Conservation (phyloP, 2,888 invertebrate genomes). For the Pachycephus smyrnensis region DNA sequence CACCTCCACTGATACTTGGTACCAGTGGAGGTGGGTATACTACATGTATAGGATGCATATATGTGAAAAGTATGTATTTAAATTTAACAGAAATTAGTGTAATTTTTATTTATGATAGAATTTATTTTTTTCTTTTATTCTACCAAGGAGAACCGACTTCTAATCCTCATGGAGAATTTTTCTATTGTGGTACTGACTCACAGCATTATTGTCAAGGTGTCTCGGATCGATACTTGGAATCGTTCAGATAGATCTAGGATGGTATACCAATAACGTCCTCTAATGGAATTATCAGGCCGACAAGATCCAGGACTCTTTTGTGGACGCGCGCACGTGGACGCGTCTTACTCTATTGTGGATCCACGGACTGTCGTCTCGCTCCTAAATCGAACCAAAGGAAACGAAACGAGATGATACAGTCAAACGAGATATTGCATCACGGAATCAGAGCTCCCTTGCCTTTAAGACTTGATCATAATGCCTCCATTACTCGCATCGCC, state of each 20-base stretch:
- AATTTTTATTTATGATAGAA: no score
- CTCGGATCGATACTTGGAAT: neutral
- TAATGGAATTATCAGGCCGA: constrained; percentile 55
- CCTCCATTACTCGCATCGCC: constrained; percentile 48
- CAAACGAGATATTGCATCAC: constrained; percentile 38
- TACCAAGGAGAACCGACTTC: neutral
- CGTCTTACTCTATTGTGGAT: neutral
- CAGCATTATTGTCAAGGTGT: neutral
- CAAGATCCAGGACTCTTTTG: constrained; percentile 26
- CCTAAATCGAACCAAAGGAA: constrained; percentile 20
- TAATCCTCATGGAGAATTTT: neutral
- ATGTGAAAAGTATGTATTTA: no score
- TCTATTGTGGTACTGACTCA: neutral
- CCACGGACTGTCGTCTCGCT: neutral
- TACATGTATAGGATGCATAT: neutral
- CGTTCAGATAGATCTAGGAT: neutral
- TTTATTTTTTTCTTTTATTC: neutral
- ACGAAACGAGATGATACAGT: constrained; percentile 29
- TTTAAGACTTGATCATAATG: neutral
- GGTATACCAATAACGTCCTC: constrained; percentile 37
- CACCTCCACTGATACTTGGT: neutral
- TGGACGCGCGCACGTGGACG: constrained; percentile 3
- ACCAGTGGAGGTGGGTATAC: neutral
- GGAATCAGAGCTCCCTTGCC: constrained; percentile 8
- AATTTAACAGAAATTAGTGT: no score